phyloP scores from a whole-genome alignment of 1,140 invertebrate genomes.

The Plectus sambesii region DNA sequence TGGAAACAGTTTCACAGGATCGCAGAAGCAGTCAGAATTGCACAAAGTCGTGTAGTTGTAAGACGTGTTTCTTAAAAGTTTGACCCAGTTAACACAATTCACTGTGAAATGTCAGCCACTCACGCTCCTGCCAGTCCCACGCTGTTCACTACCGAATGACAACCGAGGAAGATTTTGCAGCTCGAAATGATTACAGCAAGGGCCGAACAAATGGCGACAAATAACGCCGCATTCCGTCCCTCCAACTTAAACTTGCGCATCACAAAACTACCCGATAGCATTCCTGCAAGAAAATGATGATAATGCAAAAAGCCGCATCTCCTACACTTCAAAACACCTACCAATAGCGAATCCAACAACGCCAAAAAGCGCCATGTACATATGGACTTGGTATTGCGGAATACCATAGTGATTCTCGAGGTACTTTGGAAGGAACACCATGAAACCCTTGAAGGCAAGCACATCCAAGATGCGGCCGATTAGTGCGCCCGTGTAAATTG shows the following conservation, averaged over 20 bases:
- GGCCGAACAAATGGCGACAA: slow-evolving; percentile 31
- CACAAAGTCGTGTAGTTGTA: slow-evolving; percentile 41
- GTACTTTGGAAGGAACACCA: slow-evolving; percentile 44
- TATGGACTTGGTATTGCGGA: slow-evolving; percentile 42
- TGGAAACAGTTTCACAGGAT: slow-evolving; percentile 36
- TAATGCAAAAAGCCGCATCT: slow-evolving; percentile 12
- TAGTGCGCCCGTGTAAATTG: slow-evolving; percentile 37
- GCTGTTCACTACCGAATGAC: slow-evolving; percentile 35
- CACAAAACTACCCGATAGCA: slow-evolving; percentile 24
- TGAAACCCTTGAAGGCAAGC: slow-evolving; percentile 40
- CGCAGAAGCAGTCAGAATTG: slow-evolving; percentile 36
- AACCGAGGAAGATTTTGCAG: slow-evolving; percentile 35
- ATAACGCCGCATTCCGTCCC: slow-evolving; percentile 36
- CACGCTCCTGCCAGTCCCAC: slow-evolving; percentile 21
- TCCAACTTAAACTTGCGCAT: slow-evolving; percentile 31
- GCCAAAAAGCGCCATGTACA: slow-evolving; percentile 42
- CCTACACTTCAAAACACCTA: slow-evolving; percentile 13
- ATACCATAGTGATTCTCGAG: slow-evolving; percentile 44
- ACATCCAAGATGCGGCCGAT: slow-evolving; percentile 38
- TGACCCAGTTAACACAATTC: not conserved
- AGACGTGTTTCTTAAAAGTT: slow-evolving; percentile 22
- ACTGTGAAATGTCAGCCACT: not conserved
- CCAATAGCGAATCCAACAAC: slow-evolving; percentile 42
- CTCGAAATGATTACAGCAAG: slow-evolving; percentile 32
- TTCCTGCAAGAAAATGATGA: not conserved